Conservation (phyloP, 1,140 invertebrate genomes). For the Whitmania pigra region DNA sequence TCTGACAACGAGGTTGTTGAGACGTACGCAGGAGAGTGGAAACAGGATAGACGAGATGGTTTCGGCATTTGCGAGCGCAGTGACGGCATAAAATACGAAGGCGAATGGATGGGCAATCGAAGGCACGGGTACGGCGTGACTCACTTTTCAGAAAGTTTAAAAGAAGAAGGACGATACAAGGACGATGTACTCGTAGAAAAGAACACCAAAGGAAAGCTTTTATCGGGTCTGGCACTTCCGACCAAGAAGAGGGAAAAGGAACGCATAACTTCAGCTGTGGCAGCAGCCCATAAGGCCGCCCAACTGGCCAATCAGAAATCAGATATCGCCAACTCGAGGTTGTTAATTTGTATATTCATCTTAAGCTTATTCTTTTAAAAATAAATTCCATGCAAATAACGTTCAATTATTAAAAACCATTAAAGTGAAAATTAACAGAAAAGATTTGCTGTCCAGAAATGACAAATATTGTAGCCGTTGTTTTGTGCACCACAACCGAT, state of each 20-base stretch:
- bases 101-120: conserved; percentile 99
- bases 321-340: conserved; percentile 92
- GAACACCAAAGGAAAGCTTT: conserved; percentile 86
- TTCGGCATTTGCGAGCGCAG: conserved; percentile 92
- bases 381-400: neutral
- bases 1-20: conserved; percentile 82
- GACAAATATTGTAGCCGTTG: neutral
- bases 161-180: conserved; percentile 97
- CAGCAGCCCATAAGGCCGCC: conserved; percentile 82
- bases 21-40: conserved; percentile 99
- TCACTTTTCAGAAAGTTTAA: conserved; percentile 81
- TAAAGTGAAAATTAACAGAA: neutral
- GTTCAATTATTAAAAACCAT: neutral
- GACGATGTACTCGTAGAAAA: conserved; percentile 97
- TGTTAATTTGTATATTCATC: neutral
- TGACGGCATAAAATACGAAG: conserved; percentile 89
- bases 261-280: conserved; percentile 84
- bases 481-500: neutral
- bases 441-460: neutral
- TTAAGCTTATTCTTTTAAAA: neutral
- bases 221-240: conserved; percentile 77
- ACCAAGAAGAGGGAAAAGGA: conserved; percentile 91
- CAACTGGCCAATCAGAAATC: conserved; percentile 97
- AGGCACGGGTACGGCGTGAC: conserved; percentile 99
- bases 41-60: conserved; percentile 93